These are phyloP conservation scores for Aurelia sp. DNA, from an alignment of 30 jellyfish, hydroid and myxozoan genomes.

Conservation along the genomic window DNA sequence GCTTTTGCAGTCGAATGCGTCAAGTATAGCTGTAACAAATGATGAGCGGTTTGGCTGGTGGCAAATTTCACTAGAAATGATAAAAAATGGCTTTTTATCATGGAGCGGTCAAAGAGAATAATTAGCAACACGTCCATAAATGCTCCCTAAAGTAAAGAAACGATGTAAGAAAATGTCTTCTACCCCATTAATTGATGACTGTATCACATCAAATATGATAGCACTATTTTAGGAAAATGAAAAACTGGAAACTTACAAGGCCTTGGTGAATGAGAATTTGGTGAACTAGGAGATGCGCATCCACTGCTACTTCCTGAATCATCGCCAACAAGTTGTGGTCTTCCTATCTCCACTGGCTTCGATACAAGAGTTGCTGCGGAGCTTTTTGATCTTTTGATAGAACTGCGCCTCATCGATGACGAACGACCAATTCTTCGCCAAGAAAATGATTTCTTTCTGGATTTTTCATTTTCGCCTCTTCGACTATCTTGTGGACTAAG, in stretches of 20 bases:
- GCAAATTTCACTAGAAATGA: too few species aligned
- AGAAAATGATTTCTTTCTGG: conserved; percentile 84
- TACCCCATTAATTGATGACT: too few species aligned
- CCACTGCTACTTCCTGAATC: conserved; percentile 51
- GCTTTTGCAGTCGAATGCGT: too few species aligned
- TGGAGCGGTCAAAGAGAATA: too few species aligned
- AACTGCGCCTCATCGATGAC: conserved; percentile 81
- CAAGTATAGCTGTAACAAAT: too few species aligned
- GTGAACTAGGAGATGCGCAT: conserved; percentile 52
- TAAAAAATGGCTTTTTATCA: too few species aligned
- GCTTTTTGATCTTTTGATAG: conserved; percentile 82
- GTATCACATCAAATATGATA: too few species aligned
- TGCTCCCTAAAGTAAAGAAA: too few species aligned
- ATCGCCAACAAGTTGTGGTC: conserved; percentile 67
- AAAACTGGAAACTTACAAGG: conserved; percentile 57
- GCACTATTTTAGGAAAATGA: not conserved
- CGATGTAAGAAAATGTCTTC: too few species aligned
- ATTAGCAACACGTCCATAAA: too few species aligned
- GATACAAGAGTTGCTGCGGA: conserved; percentile 60
- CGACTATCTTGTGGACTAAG: conserved; percentile 80
- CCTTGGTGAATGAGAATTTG: conserved; percentile 71
- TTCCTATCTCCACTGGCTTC: conserved; percentile 50
- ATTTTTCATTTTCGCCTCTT: conserved; percentile 65
- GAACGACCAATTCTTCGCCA: conserved; percentile 78
- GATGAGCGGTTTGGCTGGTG: too few species aligned